Conservation (phyloP, 2,888 invertebrate species). For the Clusia tigrina region DNA sequence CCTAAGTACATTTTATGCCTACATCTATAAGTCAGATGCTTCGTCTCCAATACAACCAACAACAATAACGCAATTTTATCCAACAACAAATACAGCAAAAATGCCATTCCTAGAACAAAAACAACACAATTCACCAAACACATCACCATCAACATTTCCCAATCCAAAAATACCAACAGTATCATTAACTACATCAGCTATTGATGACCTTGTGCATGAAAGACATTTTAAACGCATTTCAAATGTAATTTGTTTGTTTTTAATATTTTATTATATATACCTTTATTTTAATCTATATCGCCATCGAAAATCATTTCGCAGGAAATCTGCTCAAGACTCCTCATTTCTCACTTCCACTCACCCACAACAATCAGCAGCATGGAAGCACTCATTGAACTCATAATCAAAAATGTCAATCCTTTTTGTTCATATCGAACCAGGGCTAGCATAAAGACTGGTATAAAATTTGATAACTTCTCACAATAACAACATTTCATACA, state of each 20-base stretch:
- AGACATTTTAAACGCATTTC: conserved; percentile 37
- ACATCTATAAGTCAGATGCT: conserved; percentile 2
- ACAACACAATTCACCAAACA: conserved; percentile 22
- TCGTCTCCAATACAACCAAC: conserved; percentile 13
- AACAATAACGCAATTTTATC: conserved; percentile 17
- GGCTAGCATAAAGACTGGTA: too few relatives aligned
- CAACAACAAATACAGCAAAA: conserved; percentile 27
- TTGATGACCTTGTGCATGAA: conserved; percentile 12
- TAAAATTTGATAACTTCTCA: too few relatives aligned
- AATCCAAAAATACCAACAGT: conserved; percentile 9
- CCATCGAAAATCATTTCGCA: conserved; percentile 65
- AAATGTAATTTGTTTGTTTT: conserved; percentile 47
- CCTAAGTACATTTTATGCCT: conserved; percentile 10
- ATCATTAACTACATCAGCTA: not conserved
- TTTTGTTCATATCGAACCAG: too few relatives aligned
- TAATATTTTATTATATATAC: conserved; percentile 59
- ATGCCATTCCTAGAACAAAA: conserved; percentile 33
- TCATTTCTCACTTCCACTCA: conserved; percentile 25
- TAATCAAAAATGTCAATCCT: too few relatives aligned
- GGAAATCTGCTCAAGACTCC: conserved; percentile 54
- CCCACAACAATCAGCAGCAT: not conserved
- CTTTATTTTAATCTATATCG: conserved; percentile 60
- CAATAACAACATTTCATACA: too few relatives aligned
- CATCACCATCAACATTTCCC: conserved; percentile 23
- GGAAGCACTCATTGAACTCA: too few relatives aligned